Evolutionary conservation across 2,888 invertebrate species (phyloP), one percentile per base, ranked within the genome.

Genomic region (Thymelicus lineola): DNA sequence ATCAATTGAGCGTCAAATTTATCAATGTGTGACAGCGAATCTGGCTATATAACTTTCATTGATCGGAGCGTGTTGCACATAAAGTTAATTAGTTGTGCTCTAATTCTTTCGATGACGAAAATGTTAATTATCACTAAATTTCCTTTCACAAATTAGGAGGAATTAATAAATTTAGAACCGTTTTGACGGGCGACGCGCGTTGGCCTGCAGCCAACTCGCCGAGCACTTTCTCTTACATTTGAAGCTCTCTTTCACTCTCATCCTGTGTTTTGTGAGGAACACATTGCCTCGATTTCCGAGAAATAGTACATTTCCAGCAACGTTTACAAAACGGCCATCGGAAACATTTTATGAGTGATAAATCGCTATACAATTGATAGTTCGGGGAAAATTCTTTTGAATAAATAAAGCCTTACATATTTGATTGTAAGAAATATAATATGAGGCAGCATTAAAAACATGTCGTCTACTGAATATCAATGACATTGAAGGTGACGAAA

Each of bases 241-340:
- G 81, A 83, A 84, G 82, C 80, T 78, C 83, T 84, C 83, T 80
- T 80, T 82, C 82, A 81, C 81, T 83, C 81, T 70, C 73, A 75
- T 74, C 73, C 74, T 71, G 71, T 74, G 72, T 72, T 71, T 77
- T 85, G 83, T 82, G 82, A 81, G 82, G 82, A 82, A 85, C 87
- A 86, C 88, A 90, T 89, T 89, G 87, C 87, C 84, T 84, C 86
- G 77, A 84, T 86, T 91, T 89, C 89, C 86, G 84, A 88, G 89
- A 89, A 88, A 87, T 87, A 84, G 86, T 81, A 86, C 85, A 85
- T 86, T 88, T 87, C 87, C 83, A 87, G 75, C 80, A 81, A 84
- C 84, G 82, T 83, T 84, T 82, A 81, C 80, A 80, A 82, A 76
- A 84, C 84, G 82, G 85, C 82, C 83, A 83, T 86, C 86, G 87